A percentile compares a stretch with the other conserved stretches of the same genome.
These are phyloP conservation scores for Drosophila varians DNA, from an alignment of 1,140 invertebrate genomes.

Conservation along the genomic window DNA sequence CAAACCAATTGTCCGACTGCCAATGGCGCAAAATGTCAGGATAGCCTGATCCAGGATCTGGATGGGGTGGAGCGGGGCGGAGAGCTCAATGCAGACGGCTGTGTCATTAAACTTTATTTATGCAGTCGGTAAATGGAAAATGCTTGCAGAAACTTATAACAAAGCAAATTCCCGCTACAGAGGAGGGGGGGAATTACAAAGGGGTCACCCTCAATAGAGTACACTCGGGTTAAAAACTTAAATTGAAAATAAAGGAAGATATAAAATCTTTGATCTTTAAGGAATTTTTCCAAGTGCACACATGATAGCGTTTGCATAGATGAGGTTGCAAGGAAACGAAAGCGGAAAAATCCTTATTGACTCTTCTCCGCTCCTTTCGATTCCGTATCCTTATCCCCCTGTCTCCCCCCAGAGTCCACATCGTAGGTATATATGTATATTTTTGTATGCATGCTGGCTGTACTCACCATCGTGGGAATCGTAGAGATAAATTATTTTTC, in stretches of 20 bases:
- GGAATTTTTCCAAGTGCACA: conserved; percentile 4
- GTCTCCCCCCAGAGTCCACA: neutral
- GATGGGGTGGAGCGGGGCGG: neutral
- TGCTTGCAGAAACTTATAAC: conserved; percentile 73
- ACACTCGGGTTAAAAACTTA: conserved; percentile 8
- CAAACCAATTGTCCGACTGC: conserved; percentile 54
- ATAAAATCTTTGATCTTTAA: no score
- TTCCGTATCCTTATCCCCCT: neutral
- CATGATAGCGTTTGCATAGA: conserved; percentile 32
- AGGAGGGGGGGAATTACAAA: neutral
- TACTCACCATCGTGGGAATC: conserved; percentile 97
- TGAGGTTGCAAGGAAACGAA: conserved; percentile 37
- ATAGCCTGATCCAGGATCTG: neutral
- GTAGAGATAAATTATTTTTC: conserved; percentile 96
- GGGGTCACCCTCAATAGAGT: conserved; percentile 11
- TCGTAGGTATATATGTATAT: neutral
- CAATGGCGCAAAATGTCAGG: conserved; percentile 51
- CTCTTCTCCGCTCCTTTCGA: conserved; percentile 19
- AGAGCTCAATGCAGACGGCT: conserved; percentile 47
- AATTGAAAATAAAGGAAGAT: neutral
- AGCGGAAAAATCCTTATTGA: conserved; percentile 42
- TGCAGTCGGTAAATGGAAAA: conserved; percentile 76
- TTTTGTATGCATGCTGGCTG: conserved; percentile 22
- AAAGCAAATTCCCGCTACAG: conserved; percentile 67
- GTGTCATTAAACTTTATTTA: conserved; percentile 81